Evolutionary conservation across 2,888 invertebrate genomes (phyloP).

Genomic region (Nemotelus nigrinus): DNA sequence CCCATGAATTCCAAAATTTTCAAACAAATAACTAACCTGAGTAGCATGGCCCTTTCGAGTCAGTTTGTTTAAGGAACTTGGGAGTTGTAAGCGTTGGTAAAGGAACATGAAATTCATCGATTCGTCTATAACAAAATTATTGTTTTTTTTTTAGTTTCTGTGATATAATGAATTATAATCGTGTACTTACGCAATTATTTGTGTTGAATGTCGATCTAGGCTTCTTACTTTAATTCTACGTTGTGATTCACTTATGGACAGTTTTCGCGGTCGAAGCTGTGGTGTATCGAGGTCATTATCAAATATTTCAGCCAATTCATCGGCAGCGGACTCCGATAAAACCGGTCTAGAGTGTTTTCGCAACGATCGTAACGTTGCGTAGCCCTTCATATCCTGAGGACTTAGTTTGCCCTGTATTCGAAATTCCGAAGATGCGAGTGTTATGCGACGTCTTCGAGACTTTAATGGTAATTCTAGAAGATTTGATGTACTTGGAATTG

Average conservation of each 20-base stretch:
- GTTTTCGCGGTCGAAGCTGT: slow-evolving; percentile 57
- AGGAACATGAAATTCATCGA: slow-evolving; percentile 61
- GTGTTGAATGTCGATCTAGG: slow-evolving; percentile 61
- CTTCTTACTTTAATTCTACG: slow-evolving; percentile 62
- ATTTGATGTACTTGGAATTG: slow-evolving; percentile 87
- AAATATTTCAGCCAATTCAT: slow-evolving; percentile 68
- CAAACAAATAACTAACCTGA: slow-evolving; percentile 56
- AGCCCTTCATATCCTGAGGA: slow-evolving; percentile 80
- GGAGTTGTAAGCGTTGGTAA: slow-evolving; percentile 60
- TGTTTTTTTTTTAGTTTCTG: neutral
- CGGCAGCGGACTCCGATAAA: slow-evolving; percentile 72
- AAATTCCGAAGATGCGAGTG: slow-evolving; percentile 59
- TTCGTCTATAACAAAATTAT: slow-evolving; percentile 23
- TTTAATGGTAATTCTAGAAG: slow-evolving; percentile 68
- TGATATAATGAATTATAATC: neutral
- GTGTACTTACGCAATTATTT: slow-evolving; percentile 58
- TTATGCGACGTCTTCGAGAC: slow-evolving; percentile 57
- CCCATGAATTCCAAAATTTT: neutral
- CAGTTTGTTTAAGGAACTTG: slow-evolving; percentile 61
- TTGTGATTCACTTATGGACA: slow-evolving; percentile 59
- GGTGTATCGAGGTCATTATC: slow-evolving; percentile 56
- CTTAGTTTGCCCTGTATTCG: slow-evolving; percentile 67
- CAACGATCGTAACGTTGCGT: slow-evolving; percentile 76
- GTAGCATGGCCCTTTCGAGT: slow-evolving; percentile 63
- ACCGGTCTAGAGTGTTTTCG: slow-evolving; percentile 75